These are phyloP conservation scores for Pseudoatta argentina DNA, from an alignment of 1,140 invertebrate genomes.

Conservation along the genomic window DNA sequence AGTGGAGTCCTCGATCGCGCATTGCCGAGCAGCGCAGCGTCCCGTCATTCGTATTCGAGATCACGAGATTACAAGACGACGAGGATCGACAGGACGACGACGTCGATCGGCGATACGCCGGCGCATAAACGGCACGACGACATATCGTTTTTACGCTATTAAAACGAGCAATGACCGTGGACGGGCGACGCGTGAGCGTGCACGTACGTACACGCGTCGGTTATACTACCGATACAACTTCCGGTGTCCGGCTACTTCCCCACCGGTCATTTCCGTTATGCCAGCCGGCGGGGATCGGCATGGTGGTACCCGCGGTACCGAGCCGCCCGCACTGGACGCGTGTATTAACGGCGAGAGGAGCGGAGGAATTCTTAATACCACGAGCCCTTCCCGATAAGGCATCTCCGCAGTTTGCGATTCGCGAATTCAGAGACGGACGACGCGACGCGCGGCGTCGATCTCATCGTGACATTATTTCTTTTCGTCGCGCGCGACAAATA, in stretches of 20 bases:
- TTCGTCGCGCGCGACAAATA: background rate
- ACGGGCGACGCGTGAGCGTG: conserved; percentile 41
- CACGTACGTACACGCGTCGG: conserved; percentile 77
- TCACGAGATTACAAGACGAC: background rate
- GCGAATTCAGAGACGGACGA: background rate
- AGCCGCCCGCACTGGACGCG: background rate
- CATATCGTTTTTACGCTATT: conserved; percentile 65
- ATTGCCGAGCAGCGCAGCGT: background rate
- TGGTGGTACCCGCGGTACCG: conserved; percentile 41
- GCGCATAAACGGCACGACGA: conserved; percentile 4
- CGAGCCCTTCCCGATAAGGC: background rate
- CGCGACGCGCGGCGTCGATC: background rate
- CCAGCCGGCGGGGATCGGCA: conserved; percentile 69
- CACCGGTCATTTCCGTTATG: conserved; percentile 70
- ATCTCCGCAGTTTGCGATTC: background rate
- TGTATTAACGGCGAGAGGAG: background rate
- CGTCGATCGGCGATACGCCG: conserved; percentile 18
- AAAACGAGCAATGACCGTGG: conserved; percentile 70
- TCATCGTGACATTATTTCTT: conserved; percentile 8
- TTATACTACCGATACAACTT: conserved; percentile 83
- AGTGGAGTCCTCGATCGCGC: background rate
- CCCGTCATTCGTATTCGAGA: background rate
- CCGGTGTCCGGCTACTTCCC: conserved; percentile 79
- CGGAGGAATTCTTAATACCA: conserved; percentile 46
- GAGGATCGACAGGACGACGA: background rate